These are phyloP conservation scores for Hyperoodon ampullatus DNA, from an alignment of 2,113 vertebrate species.

Conservation along the genomic window DNA sequence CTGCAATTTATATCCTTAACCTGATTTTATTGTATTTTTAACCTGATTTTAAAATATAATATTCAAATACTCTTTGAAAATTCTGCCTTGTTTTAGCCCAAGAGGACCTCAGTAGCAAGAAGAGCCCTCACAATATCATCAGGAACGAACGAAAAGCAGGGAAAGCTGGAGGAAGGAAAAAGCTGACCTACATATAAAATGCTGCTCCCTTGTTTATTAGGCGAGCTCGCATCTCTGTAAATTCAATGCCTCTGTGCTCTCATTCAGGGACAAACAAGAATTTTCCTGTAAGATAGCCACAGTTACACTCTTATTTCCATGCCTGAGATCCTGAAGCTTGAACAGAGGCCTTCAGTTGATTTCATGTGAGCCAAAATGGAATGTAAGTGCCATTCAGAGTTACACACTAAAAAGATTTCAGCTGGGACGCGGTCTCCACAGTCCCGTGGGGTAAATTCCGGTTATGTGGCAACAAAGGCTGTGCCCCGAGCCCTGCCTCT, in stretches of 20 bases:
- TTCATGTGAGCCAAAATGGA: constrained; percentile 47
- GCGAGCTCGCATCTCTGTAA: not conserved
- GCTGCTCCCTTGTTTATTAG: not conserved
- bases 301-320: not conserved
- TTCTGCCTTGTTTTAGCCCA: not conserved
- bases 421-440: not conserved
- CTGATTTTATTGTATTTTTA: not conserved
- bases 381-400: constrained; percentile 50
- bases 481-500: constrained; percentile 9
- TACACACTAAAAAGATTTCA: constrained; percentile 30
- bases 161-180: not conserved
- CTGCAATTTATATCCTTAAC: not conserved
- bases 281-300: not conserved
- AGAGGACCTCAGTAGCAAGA: not conserved
- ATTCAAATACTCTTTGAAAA: constrained; percentile 15
- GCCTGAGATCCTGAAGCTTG: not conserved
- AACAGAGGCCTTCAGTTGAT: constrained; percentile 61
- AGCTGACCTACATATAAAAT: constrained; percentile 7
- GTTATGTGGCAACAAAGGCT: constrained; percentile 49
- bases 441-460: constrained; percentile 56
- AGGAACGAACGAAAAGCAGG: not conserved
- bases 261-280: constrained; percentile 46
- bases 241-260: constrained; percentile 21
- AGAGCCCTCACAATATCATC: not conserved
- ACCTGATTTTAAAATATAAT: not conserved